Evolutionary conservation across 2,797 vertebrate species (phyloP), one percentile per base, ranked within the genome.

Genomic region (Thamnophis elegans): DNA sequence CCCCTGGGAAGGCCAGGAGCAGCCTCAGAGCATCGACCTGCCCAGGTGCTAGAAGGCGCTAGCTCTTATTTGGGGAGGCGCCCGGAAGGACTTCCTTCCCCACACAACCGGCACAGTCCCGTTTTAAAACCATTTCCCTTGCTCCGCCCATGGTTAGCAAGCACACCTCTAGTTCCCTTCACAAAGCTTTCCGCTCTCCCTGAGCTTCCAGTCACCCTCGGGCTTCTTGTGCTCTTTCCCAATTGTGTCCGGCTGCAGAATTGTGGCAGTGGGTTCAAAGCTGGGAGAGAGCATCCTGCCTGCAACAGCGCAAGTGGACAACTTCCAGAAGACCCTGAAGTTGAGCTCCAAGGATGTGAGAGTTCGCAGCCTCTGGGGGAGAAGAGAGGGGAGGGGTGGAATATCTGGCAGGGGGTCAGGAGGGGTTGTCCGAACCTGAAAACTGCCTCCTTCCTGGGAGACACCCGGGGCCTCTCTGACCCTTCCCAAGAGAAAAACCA

Each of bases 331-430:
- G 0, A 96, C 97, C 25, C 95, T 98, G 56, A 93, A 91, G 9
- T 96, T 99, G 94, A 98, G 96, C 85, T 96, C 96, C 51, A 96
- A 95, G 9, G 95, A 98, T 98, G 99, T 98, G 97, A 93, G 92
- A 18, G 14, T 32, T 73, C 7, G 20, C 3, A 10, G 8, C 47
- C 2, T n/a, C 13, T 42, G 55, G 11, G 11, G 68, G 18, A 8
- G 42, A 13, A 11, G 18, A 0, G 10, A 16, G 36, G 8, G 20
- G 53, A 7, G 0, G n/a, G 85, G 22, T 18, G 51, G 12, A 6
- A 53, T 18, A n/a, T 51, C 13, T 65, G 51, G 32, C 18, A 13
- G 87, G 28, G 42, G 42, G 47, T n/a, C 25, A n/a, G 28, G 85
- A 82, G 73, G 36, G 10, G 36, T 78, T 2, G 4, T 11, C 73